phyloP scores from a whole-genome alignment of 2,113 vertebrate species.

The Oophaga pumilio region DNA sequence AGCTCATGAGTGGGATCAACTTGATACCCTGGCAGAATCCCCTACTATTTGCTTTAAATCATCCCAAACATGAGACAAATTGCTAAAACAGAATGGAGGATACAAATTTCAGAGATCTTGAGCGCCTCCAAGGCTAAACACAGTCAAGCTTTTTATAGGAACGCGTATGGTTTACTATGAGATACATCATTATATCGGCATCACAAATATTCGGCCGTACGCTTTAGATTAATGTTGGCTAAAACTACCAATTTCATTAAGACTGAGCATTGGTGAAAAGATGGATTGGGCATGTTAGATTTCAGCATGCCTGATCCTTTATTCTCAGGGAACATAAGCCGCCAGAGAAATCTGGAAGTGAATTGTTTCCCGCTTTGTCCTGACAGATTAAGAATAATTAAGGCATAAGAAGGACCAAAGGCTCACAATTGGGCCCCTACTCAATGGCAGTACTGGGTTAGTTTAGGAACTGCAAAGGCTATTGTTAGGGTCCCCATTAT shows the following conservation, averaged over 20 bases:
- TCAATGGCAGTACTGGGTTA: not conserved
- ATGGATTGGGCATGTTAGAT: too few species aligned
- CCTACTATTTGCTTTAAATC: slow-evolving; percentile 58
- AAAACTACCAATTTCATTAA: too few species aligned
- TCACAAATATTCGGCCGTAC: not conserved
- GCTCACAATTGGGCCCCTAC: not conserved
- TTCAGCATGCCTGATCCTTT: too few species aligned
- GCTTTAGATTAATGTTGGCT: too few species aligned
- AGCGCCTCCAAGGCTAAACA: not conserved
- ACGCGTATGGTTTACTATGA: not conserved
- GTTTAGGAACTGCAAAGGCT: not conserved
- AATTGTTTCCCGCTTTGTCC: too few species aligned
- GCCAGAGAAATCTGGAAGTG: too few species aligned
- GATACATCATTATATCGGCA: not conserved
- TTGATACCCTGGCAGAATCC: slow-evolving; percentile 42
- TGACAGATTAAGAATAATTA: too few species aligned
- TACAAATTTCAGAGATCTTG: not conserved
- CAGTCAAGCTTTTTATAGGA: slow-evolving; percentile 1
- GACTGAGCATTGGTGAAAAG: too few species aligned
- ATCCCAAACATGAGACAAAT: slow-evolving; percentile 57
- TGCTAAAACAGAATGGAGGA: slow-evolving; percentile 56
- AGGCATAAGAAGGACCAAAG: not conserved
- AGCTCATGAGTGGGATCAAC: slow-evolving; percentile 39
- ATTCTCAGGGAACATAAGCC: too few species aligned
- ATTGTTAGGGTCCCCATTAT: too few species aligned